phyloP scores from a whole-genome alignment of 1,140 invertebrate genomes.

The Drosophila serrata region DNA sequence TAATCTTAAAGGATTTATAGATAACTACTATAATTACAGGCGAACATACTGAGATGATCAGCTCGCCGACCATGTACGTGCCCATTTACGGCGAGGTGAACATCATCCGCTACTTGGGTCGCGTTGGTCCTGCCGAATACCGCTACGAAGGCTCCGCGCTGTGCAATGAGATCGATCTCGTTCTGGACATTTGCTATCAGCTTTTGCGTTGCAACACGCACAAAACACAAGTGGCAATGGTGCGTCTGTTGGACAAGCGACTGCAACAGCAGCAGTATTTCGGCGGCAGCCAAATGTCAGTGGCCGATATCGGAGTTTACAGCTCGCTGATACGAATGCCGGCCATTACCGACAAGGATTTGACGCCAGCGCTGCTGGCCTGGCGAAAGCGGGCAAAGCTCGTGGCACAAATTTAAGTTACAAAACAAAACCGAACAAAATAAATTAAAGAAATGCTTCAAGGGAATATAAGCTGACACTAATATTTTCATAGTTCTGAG shows the following conservation, averaged over 20 bases:
- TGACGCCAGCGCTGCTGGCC: constrained; percentile 72
- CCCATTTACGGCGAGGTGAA: constrained; percentile 85
- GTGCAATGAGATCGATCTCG: constrained; percentile 81
- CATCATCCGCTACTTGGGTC: constrained; percentile 81
- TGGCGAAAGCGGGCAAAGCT: constrained; percentile 78
- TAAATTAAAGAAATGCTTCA: constrained; percentile 9
- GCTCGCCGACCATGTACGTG: constrained; percentile 84
- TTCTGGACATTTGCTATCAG: constrained; percentile 84
- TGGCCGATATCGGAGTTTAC: constrained; percentile 81
- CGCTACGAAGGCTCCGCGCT: constrained; percentile 73
- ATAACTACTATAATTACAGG: constrained; percentile 37
- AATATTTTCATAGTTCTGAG: neutral
- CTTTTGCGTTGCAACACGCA: constrained; percentile 75
- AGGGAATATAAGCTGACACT: neutral
- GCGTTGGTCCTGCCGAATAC: constrained; percentile 77
- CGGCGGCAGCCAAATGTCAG: constrained; percentile 73
- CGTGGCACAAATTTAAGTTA: constrained; percentile 65
- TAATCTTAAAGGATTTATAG: neutral
- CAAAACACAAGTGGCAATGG: constrained; percentile 73
- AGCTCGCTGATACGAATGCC: constrained; percentile 81
- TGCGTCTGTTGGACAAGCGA: constrained; percentile 70
- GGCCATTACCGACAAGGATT: constrained; percentile 71
- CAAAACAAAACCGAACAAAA: constrained; percentile 32
- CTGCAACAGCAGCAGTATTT: constrained; percentile 78
- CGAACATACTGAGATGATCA: constrained; percentile 85